Conservation (phyloP, 2,797 vertebrate genomes). For the Acipenser ruthenus region DNA sequence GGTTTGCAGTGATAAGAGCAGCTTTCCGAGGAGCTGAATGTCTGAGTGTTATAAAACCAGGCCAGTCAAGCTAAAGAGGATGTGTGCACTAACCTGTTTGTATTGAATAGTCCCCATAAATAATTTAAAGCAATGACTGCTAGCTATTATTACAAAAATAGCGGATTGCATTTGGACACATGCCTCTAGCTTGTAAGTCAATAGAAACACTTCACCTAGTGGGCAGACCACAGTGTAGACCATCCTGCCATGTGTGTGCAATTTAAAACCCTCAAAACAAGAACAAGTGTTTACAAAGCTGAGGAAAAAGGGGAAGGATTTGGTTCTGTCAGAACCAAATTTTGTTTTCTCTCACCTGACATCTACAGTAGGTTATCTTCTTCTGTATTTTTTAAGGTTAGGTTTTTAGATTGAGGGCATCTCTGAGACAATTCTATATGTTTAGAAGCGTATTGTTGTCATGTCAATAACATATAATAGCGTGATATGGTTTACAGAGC, state of each 20-base stretch:
- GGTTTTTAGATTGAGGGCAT: slow-evolving; percentile 69
- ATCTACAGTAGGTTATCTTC: neutral
- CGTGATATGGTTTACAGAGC: slow-evolving; percentile 58
- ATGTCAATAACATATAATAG: slow-evolving; percentile 39
- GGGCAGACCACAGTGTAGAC: slow-evolving; percentile 41
- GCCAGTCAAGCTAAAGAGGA: slow-evolving; percentile 68
- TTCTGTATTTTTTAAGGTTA: slow-evolving; percentile 44
- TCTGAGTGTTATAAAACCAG: slow-evolving; percentile 69
- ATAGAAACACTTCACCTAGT: slow-evolving; percentile 71
- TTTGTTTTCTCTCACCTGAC: slow-evolving; percentile 10
- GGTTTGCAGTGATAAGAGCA: slow-evolving; percentile 64
- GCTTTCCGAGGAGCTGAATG: slow-evolving; percentile 65
- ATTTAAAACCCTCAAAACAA: slow-evolving; percentile 31
- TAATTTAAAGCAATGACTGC: slow-evolving; percentile 86
- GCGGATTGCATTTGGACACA: slow-evolving; percentile 78
- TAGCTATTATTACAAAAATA: slow-evolving; percentile 96
- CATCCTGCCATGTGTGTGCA: slow-evolving; percentile 39
- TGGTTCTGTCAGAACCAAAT: slow-evolving; percentile 9
- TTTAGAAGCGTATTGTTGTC: slow-evolving; percentile 47
- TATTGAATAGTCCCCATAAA: slow-evolving; percentile 89
- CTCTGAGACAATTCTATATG: slow-evolving; percentile 38
- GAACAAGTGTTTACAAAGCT: neutral
- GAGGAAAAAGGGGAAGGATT: neutral
- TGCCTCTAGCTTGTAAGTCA: slow-evolving; percentile 85
- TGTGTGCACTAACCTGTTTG: slow-evolving; percentile 83